Evolutionary conservation across 2,797 vertebrate genomes (phyloP), one percentile per base, ranked within the genome.

Genomic region (Silurus lanzhouensis): DNA sequence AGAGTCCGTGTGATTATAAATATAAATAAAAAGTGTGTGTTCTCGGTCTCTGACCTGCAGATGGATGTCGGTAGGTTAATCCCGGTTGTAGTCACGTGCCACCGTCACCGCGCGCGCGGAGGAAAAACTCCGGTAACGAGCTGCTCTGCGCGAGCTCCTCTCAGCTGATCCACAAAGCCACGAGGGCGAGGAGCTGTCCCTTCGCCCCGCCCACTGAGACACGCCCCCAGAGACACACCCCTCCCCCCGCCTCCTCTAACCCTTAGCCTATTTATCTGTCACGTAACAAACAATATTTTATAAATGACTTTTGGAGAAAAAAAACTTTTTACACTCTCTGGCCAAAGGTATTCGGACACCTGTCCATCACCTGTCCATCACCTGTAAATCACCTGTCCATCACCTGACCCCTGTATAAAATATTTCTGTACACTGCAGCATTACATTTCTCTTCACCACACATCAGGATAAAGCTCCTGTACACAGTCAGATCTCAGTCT

Each of bases 151-250:
- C 58, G 20, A 63, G 77, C 77, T 25, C 22, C 12, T 14, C 61
- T 66, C 78, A 80, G 78, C 78, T 80, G 78, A 80, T 80, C 52
- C 61, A 44, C 14, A 9, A 10, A 80, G 61, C 78, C 78, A 80
- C 78, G 78, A 25, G 78, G 78, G 38, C 78, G 44, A 25, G 60
- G 13, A 64, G 22, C 44, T n/a, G 58, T 14, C 58, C 76, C 14
- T 7, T 46, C 6, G 58, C 60, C 60, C 20, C 77, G 60, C 77
- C 77, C 61, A 25, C 78, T 48, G 1, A 2, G 8, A 6, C 44
- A 48, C 78, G 61, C 78, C 78, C 78, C 60, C n/a, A 3, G 38
- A 38, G 38, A 38, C 38, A 38, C 52, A 15, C 52, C 9, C 44
- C 68, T 12, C 25, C 19, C 1, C 20, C 57, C 19, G 31, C 12